Conservation (phyloP, 2,888 invertebrate genomes). For the Heteropelma amictum region DNA sequence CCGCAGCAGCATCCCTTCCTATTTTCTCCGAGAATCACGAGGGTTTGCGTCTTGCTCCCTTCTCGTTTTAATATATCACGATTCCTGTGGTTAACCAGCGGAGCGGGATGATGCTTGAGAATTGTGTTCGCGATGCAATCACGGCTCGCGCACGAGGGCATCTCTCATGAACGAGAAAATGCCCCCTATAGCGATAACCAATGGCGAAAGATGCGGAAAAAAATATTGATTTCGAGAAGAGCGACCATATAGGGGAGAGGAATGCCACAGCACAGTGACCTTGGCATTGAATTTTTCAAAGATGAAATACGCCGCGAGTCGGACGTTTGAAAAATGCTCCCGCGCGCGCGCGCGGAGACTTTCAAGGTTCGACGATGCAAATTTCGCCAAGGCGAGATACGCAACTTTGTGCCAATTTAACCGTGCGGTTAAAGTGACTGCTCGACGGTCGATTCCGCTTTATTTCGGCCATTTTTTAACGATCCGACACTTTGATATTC, state of each 20-base stretch:
- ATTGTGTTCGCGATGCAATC: constrained; percentile 10
- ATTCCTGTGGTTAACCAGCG: constrained; percentile 40
- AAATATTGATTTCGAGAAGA: neutral
- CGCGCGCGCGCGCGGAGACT: neutral
- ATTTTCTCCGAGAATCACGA: neutral
- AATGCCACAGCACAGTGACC: constrained; percentile 9
- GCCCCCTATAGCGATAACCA: neutral
- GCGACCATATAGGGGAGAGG: too few relatives aligned
- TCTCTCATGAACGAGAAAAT: neutral
- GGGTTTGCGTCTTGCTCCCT: neutral
- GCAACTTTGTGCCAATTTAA: too few relatives aligned
- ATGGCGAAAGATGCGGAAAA: neutral
- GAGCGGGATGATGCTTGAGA: too few relatives aligned
- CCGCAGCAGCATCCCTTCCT: neutral
- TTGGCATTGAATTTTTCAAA: constrained; percentile 34
- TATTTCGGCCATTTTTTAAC: too few relatives aligned
- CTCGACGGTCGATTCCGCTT: too few relatives aligned
- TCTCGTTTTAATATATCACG: constrained; percentile 22
- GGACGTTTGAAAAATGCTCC: neutral
- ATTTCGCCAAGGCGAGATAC: constrained; percentile 19
- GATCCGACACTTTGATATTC: neutral
- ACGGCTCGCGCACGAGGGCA: neutral
- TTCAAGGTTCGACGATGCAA: constrained; percentile 18
- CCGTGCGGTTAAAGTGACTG: too few relatives aligned
- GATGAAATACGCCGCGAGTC: neutral